Evolutionary conservation across 2,888 invertebrate genomes (phyloP), one percentile per base, ranked within the genome.

Genomic region (Bellardia pandia): DNA sequence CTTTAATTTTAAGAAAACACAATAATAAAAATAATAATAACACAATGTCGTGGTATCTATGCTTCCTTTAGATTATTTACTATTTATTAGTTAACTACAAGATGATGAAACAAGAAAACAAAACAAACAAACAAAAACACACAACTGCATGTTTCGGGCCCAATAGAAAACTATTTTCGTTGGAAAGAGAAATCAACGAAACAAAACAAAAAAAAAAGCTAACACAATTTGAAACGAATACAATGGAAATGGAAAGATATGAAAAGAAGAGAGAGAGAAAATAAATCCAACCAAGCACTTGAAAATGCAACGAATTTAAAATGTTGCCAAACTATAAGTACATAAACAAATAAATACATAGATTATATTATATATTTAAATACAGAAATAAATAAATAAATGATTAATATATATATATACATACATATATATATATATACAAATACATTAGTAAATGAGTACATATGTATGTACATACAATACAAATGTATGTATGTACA

Each of bases 271-370:
- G 4, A n/a, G 75, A 68, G 23, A 23, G 4, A 45, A 23, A 56
- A 68, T n/a, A 83, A 68, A 80, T 69, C 66, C 51, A 86, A 81
- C 33, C 68, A 80, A 85, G 76, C 85, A 86, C 86, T 85, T 85
- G 78, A 81, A 84, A 82, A 87, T 87, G 89, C 89, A 89, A 89
- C 89, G 89, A 89, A 89, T 89, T 89, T 89, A 89, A 79, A 79
- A 84, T 89, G 89, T 89, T 89, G 89, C 89, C 89, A 89, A 89
- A 89, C 82, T 86, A 86, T 86, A 79, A 85, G 84, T 87, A 87
- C 81, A 87, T 81, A 79, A 86, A 80, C 56, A 81, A 80, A 79
- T 82, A 74, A 85, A 75, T 71, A 77, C 51, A 85, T 74, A 81
- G 80, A 81, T 78, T 87, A 78, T 71, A 78, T 37, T 74, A 82